These are phyloP conservation scores for Tachyglossus aculeatus DNA, from an alignment of 2,797 vertebrate species.

Conservation along the genomic window DNA sequence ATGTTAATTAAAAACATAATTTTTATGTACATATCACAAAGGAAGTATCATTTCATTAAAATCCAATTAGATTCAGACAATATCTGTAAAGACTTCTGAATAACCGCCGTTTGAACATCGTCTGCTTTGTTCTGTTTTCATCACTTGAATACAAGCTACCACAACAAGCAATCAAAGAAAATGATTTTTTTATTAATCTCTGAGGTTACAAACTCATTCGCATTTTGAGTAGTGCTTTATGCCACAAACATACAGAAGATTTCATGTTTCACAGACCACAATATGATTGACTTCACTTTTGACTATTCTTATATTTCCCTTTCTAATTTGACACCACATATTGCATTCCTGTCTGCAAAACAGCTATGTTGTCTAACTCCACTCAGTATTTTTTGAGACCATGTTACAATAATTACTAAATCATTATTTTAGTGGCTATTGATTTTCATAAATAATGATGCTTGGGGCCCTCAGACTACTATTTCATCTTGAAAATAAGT, in stretches of 20 bases:
- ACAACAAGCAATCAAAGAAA: constrained; percentile 83
- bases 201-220: constrained; percentile 71
- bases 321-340: neutral
- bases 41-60: constrained; percentile 97
- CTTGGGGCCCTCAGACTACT: no score
- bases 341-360: neutral
- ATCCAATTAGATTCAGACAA: constrained; percentile 96
- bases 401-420: constrained; percentile 4
- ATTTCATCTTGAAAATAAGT: no score
- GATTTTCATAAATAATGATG: no score
- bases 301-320: constrained; percentile 47
- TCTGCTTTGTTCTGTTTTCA: constrained; percentile 94
- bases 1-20: constrained; percentile 98
- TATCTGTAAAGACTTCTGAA: constrained; percentile 93
- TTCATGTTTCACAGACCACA: constrained; percentile 48
- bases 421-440: no score
- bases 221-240: constrained; percentile 72
- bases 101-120: constrained; percentile 94
- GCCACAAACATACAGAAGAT: constrained; percentile 61
- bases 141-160: constrained; percentile 80
- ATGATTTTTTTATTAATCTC: constrained; percentile 75
- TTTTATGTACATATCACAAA: constrained; percentile 97
- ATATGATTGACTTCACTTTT: constrained; percentile 56
- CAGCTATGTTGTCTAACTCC: neutral
- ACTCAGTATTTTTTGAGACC: neutral